A percentile compares a stretch with the other conserved stretches of the same genome.
These are phyloP conservation scores for Isaurus tuberculatus DNA, from an alignment of 92 coral and sea anemone genomes.

Conservation along the genomic window DNA sequence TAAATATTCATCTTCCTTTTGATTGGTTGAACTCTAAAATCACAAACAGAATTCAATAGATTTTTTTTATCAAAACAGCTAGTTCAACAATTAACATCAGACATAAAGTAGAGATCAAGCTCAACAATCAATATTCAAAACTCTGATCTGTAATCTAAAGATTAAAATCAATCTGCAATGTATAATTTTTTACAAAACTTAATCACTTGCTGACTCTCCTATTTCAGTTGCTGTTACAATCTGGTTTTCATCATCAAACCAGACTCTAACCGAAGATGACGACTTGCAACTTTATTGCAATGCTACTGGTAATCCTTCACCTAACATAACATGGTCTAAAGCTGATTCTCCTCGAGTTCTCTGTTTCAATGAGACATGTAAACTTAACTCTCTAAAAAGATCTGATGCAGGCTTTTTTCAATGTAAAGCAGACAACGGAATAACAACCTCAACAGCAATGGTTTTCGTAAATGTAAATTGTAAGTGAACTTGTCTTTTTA, in stretches of 20 bases:
- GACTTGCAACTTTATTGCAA: conserved; percentile 24
- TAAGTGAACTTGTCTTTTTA: neutral
- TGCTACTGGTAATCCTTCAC: conserved; percentile 20
- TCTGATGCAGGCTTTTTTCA: neutral
- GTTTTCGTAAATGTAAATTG: conserved; percentile 14
- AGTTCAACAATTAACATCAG: no score
- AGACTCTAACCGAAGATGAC: conserved; percentile 9
- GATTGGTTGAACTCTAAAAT: no score
- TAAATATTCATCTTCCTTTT: no score
- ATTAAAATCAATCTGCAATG: neutral
- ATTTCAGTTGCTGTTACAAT: conserved; percentile 26
- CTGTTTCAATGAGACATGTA: neutral
- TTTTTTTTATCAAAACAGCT: no score
- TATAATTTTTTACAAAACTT: no score
- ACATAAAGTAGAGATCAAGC: no score
- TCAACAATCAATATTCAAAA: neutral
- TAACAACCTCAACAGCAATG: conserved; percentile 3
- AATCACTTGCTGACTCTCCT: neutral
- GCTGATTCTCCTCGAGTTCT: neutral
- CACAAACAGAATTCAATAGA: no score
- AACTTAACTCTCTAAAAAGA: neutral
- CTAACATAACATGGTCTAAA: conserved; percentile 30
- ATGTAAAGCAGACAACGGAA: conserved; percentile 28
- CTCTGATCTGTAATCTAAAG: neutral
- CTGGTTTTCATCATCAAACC: conserved; percentile 5